Conservation (phyloP, 2,113 vertebrate genomes). For the Protobothrops mucrosquamatus region DNA sequence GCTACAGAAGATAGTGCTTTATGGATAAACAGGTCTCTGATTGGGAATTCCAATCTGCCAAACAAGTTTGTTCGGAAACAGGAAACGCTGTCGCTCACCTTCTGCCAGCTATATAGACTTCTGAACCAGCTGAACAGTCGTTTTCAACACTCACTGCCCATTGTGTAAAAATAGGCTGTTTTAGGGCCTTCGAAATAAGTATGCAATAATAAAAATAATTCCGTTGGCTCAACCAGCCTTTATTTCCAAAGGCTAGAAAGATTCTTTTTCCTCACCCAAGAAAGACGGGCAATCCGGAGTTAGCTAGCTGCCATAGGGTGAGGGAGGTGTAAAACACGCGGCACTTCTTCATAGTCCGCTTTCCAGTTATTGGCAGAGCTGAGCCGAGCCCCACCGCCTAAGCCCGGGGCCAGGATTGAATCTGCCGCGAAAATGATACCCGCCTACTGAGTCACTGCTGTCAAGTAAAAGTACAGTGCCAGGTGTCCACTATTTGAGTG, state of each 20-base stretch:
- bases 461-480: not conserved
- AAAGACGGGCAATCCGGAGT: not conserved
- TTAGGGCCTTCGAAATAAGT: not conserved
- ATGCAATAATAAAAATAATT: not conserved
- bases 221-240: not conserved
- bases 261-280: not conserved
- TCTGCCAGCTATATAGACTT: not conserved
- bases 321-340: not conserved
- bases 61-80: not conserved
- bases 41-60: not conserved
- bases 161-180: not conserved
- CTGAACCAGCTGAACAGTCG: not conserved
- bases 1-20: not conserved
- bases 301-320: not conserved
- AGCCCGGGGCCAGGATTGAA: not conserved
- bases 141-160: not conserved
- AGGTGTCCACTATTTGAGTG: too few species aligned
- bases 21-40: not conserved
- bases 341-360: not conserved
- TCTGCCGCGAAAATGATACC: not conserved
- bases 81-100: not conserved
- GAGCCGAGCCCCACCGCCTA: not conserved
- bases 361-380: not conserved
- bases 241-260: not conserved
- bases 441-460: not conserved